These are phyloP conservation scores for Nyctereutes procyonoides DNA, from an alignment of 2,113 vertebrate genomes.

Conservation along the genomic window DNA sequence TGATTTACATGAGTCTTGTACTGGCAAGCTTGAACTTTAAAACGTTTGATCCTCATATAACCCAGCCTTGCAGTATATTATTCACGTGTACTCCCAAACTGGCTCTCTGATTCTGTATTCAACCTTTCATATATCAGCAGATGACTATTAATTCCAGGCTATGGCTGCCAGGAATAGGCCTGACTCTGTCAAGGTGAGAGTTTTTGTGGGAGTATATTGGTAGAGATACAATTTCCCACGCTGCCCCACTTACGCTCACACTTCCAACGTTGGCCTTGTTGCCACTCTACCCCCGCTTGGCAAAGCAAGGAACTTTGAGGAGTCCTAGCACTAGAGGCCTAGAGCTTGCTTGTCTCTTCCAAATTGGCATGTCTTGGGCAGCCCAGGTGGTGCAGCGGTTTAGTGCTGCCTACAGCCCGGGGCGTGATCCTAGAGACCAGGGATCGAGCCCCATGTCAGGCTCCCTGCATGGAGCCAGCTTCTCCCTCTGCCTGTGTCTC, in stretches of 20 bases:
- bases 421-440: too few species aligned
- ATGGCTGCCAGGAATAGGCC: not conserved
- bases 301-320: not conserved
- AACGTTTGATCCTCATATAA: not conserved
- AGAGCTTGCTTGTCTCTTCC: not conserved
- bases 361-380: not conserved
- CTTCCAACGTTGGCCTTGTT: not conserved
- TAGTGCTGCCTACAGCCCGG: too few species aligned
- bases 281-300: not conserved
- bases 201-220: not conserved
- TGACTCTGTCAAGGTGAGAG: not conserved
- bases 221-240: not conserved
- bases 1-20: not conserved
- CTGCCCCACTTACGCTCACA: not conserved
- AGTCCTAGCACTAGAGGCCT: not conserved
- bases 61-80: not conserved
- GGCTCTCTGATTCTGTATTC: not conserved
- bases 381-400: too few species aligned
- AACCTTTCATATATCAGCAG: not conserved
- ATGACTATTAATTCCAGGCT: not conserved
- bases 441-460: too few species aligned
- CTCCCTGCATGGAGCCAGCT: too few species aligned
- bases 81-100: not conserved
- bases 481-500: too few species aligned
- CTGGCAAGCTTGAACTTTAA: not conserved